Conservation (phyloP, 1,140 invertebrate genomes). For the Neodiprion lecontei region DNA sequence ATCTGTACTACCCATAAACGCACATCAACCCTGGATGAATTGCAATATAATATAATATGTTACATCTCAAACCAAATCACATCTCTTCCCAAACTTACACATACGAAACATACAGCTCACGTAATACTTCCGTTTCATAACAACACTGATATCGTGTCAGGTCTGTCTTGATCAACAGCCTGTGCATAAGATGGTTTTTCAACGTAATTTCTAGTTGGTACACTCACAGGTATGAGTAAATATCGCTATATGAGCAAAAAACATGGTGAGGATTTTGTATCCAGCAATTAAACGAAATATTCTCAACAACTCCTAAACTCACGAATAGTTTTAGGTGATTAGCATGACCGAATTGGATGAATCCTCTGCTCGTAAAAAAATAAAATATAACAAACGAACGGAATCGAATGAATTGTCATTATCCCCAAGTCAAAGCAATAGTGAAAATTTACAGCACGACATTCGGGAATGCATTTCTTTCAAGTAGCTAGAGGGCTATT, state of each 20-base stretch:
- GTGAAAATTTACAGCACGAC: too few relatives aligned
- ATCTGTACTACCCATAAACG: constrained; percentile 43
- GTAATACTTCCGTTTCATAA: constrained; percentile 56
- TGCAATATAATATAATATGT: constrained; percentile 43
- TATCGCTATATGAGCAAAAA: constrained; percentile 5
- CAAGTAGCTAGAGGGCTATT: too few relatives aligned
- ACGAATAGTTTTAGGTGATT: not conserved
- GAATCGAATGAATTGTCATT: too few relatives aligned
- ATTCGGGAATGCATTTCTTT: too few relatives aligned
- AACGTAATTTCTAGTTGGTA: constrained; percentile 15
- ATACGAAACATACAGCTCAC: constrained; percentile 54
- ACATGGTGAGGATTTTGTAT: constrained; percentile 17
- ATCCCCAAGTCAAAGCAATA: too few relatives aligned
- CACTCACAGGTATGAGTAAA: not conserved
- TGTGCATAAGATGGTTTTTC: constrained; percentile 22
- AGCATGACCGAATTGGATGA: too few relatives aligned
- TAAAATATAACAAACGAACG: too few relatives aligned
- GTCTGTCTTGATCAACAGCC: not conserved
- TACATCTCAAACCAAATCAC: constrained; percentile 51
- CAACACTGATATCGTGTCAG: constrained; percentile 38
- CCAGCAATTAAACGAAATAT: not conserved
- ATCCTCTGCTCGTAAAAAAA: too few relatives aligned
- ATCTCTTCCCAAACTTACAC: constrained; percentile 49
- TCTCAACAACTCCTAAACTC: not conserved
- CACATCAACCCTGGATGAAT: constrained; percentile 39